These are phyloP conservation scores for Dinoponera quadriceps DNA, from an alignment of 1,140 invertebrate species.

Conservation along the genomic window DNA sequence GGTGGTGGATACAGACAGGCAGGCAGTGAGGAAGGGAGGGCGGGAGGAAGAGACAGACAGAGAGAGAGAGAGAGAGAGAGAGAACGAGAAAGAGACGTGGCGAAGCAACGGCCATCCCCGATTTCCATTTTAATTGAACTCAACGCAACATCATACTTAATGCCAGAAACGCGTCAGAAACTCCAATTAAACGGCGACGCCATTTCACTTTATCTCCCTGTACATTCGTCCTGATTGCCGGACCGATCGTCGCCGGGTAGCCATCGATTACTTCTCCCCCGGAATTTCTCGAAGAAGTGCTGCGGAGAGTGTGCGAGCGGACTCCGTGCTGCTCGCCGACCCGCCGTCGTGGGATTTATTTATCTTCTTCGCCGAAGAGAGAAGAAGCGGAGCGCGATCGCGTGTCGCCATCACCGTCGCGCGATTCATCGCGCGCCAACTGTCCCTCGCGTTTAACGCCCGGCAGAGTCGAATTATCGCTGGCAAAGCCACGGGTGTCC, in stretches of 20 bases:
- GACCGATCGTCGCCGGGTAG: conserved; percentile 62
- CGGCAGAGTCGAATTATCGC: conserved; percentile 16
- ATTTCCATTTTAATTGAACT: conserved; percentile 86
- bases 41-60: conserved; percentile 48
- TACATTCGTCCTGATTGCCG: conserved; percentile 70
- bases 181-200: conserved; percentile 82
- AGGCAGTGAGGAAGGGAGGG: conserved; percentile 38
- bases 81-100: conserved; percentile 52
- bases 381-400: conserved; percentile 5
- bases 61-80: conserved; percentile 51
- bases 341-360: conserved; percentile 47
- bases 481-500: conserved; percentile 4
- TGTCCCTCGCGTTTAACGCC: conserved; percentile 22
- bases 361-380: conserved; percentile 4
- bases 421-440: conserved; percentile 15
- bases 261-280: conserved; percentile 70
- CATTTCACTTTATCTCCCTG: conserved; percentile 78
- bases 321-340: background rate
- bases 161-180: conserved; percentile 81
- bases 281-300: conserved; percentile 69
- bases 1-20: conserved; percentile 29
- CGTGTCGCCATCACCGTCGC: conserved; percentile 11
- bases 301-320: background rate
- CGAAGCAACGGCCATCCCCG: conserved; percentile 72
- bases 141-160: conserved; percentile 85